Evolutionary conservation across 2,113 vertebrate genomes (phyloP), one percentile per base, ranked within the genome.

Genomic region (Pithys albifrons): DNA sequence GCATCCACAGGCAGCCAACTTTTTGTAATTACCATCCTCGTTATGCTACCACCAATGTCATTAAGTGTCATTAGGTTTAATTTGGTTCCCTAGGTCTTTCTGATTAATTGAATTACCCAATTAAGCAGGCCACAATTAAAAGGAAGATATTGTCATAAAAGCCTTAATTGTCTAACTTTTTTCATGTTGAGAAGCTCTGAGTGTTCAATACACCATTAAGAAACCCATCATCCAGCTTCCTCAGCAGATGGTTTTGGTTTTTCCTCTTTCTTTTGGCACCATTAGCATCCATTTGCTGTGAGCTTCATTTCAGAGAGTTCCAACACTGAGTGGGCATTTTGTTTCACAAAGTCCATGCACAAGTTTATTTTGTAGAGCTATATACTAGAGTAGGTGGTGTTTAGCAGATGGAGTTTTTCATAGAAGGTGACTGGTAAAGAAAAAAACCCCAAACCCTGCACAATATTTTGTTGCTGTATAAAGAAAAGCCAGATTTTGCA

Each of bases 41-140:
- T 79, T 93, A 70, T 1, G 6, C 79, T 37, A 39, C 81, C n/a
- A 25, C 67, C 87, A 49, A 37, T 85, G 91, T 58, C 91, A 88
- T 93, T 91, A 81, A 79, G 58, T 69, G 64, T 73, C 91, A 93
- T 95, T 96, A 93, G 78, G 71, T 76, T 88, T 89, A 83, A 76
- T 64, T 71, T 14, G 5, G n/a, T 76, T 97, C 89, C 93, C 87
- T 76, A 58, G 67, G 81, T 93, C 64, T 94, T 93, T 67, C 91
- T 74, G 82, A 96, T 96, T 94, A 97, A 95, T 91, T 90, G 88
- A 72, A 95, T 91, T 90, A 85, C 67, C 54, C 90, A 83, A 55
- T 96, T 95, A 96, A 88, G 64, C 78, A 46, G 86, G 33, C 89
- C 85, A 62, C 89, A 93, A 94, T 95, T 91, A 93, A 96, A 94